phyloP scores from a whole-genome alignment of 2,888 invertebrate genomes.

The Fissipunctia ypsillon region DNA sequence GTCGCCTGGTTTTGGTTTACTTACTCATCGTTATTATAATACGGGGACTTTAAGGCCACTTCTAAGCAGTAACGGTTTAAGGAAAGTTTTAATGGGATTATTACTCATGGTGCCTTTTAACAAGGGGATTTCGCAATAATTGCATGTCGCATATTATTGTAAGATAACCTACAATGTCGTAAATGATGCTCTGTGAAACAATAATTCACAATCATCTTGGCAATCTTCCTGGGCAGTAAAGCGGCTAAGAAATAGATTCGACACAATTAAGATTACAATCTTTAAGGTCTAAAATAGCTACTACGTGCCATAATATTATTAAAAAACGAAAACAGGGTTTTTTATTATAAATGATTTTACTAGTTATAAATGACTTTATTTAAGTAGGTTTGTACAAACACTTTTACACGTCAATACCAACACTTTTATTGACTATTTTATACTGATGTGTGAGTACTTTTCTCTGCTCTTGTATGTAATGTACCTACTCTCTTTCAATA shows the following conservation, averaged over 20 bases:
- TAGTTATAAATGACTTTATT: too few relatives aligned
- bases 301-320: not conserved
- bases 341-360: too few relatives aligned
- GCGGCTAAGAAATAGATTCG: constrained; percentile 1
- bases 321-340: not conserved
- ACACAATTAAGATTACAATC: constrained; percentile 31
- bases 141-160: not conserved
- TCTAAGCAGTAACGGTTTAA: not conserved
- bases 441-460: too few relatives aligned
- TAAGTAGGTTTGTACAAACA: too few relatives aligned
- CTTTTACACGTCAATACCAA: too few relatives aligned
- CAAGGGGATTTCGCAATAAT: constrained; percentile 29
- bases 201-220: constrained; percentile 17
- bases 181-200: constrained; percentile 13
- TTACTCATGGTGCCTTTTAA: constrained; percentile 6
- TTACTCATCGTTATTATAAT: constrained; percentile 8
- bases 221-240: constrained; percentile 18
- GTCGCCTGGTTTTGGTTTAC: not conserved
- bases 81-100: constrained; percentile 15
- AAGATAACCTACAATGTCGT: constrained; percentile 11
- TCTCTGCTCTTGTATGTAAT: too few relatives aligned
- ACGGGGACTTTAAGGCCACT: constrained; percentile 2
- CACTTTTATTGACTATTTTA: too few relatives aligned
- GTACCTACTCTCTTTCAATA: too few relatives aligned
- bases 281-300: not conserved